Conservation (phyloP, 2,797 vertebrate genomes). For the Amniataba percoides region DNA sequence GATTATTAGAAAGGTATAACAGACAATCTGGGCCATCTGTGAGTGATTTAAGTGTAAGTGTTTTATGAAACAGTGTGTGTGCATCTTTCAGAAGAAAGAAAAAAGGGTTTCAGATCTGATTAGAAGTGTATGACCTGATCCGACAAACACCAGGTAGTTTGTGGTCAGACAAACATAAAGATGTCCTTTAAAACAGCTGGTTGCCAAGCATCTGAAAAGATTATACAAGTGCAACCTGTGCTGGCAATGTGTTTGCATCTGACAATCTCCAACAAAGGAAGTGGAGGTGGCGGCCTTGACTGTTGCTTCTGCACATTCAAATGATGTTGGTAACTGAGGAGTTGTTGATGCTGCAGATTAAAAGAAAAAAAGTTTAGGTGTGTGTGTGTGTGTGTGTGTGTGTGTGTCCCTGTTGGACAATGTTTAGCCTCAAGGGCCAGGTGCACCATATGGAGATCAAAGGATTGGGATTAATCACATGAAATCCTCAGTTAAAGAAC, state of each 20-base stretch:
- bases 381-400: slow-evolving; percentile 26
- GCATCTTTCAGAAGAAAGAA: not conserved
- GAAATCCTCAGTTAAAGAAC: slow-evolving; percentile 62
- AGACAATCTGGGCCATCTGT: not conserved
- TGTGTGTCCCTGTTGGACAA: slow-evolving; percentile 37
- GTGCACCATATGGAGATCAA: slow-evolving; percentile 76
- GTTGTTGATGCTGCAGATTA: not conserved
- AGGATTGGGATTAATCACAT: slow-evolving; percentile 75
- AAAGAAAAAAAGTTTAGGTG: slow-evolving; percentile 5
- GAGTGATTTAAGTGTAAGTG: not conserved
- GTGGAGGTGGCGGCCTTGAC: not conserved
- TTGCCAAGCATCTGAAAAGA: slow-evolving; percentile 39
- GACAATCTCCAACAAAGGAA: slow-evolving; percentile 12
- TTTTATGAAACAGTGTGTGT: not conserved
- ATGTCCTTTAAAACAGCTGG: slow-evolving; percentile 29
- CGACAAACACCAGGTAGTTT: slow-evolving; percentile 24
- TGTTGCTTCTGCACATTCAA: slow-evolving; percentile 1
- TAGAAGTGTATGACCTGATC: slow-evolving; percentile 41
- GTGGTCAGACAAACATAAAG: too few relatives aligned
- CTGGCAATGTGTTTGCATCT: not conserved
- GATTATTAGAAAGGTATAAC: not conserved
- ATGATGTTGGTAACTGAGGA: slow-evolving; percentile 8
- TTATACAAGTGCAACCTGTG: slow-evolving; percentile 26
- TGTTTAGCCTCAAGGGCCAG: slow-evolving; percentile 54
- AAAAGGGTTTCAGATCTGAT: slow-evolving; percentile 23